Evolutionary conservation across 2,797 vertebrate genomes (phyloP).

Genomic region (Pogoniulus pusillus): DNA sequence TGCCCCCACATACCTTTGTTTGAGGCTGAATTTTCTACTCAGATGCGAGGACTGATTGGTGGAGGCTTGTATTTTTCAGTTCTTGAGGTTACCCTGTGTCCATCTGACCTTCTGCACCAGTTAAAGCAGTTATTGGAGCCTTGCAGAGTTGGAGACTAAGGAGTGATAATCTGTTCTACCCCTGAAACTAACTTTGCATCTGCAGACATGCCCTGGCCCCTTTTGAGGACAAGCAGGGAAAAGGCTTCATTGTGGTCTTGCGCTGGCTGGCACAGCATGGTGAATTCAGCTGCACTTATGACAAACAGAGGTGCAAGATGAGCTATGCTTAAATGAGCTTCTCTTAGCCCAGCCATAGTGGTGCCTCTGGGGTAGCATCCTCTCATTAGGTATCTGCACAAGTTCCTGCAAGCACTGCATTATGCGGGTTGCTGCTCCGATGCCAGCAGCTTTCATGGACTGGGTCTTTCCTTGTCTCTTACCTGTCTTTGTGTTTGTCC

Average conservation of each 20-base stretch:
- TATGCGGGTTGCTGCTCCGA: fast-evolving
- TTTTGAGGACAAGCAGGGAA: neutral
- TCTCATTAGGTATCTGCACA: neutral
- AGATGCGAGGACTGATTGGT: neutral
- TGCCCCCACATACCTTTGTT: neutral
- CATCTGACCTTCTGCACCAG: neutral
- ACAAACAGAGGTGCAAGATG: neutral
- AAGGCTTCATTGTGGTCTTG: neutral
- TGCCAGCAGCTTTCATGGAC: neutral
- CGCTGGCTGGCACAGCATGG: neutral
- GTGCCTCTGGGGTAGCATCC: neutral
- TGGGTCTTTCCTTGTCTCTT: neutral
- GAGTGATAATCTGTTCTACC: neutral
- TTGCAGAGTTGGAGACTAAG: neutral
- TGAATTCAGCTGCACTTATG: neutral
- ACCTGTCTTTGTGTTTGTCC: neutral
- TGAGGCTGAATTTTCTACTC: neutral
- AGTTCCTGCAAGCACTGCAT: neutral
- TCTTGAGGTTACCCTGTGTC: neutral
- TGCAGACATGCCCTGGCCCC: neutral
- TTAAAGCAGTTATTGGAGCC: neutral
- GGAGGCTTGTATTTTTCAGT: neutral
- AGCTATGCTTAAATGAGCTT: neutral
- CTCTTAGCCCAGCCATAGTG: neutral
- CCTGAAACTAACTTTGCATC: neutral